These are phyloP conservation scores for Smutsia temminckii DNA, from an alignment of 2,797 vertebrate genomes.

Conservation along the genomic window DNA sequence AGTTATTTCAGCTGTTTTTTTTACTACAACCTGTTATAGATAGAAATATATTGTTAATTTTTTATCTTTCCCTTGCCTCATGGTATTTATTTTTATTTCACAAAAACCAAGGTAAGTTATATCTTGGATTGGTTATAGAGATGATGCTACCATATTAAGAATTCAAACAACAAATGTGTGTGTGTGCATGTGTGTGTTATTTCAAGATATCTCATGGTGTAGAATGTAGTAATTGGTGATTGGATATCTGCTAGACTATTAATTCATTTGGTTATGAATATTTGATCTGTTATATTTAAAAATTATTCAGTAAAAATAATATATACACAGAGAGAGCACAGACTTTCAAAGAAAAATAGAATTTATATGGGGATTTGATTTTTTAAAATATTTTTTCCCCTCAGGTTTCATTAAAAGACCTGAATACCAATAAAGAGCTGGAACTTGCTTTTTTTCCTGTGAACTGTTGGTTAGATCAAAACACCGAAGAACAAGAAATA, in stretches of 20 bases:
- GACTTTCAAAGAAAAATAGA: constrained; percentile 66
- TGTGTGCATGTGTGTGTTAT: not conserved
- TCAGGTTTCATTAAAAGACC: constrained; percentile 69
- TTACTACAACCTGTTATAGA: constrained; percentile 29
- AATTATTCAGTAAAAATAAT: constrained; percentile 75
- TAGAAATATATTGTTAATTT: constrained; percentile 28
- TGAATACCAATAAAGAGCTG: constrained; percentile 45
- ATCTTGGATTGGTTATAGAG: not conserved
- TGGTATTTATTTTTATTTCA: constrained; percentile 26
- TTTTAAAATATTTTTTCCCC: constrained; percentile 48
- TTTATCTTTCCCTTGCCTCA: not conserved
- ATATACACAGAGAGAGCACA: constrained; percentile 56
- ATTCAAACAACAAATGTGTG: not conserved
- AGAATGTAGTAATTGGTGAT: constrained; percentile 26
- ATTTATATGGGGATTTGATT: constrained; percentile 54
- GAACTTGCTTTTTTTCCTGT: constrained; percentile 46
- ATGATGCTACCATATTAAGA: constrained; percentile 10
- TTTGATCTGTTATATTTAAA: constrained; percentile 66
- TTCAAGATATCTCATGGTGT: not conserved
- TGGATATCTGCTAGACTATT: constrained; percentile 27
- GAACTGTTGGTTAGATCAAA: constrained; percentile 7
- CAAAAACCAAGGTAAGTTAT: constrained; percentile 22
- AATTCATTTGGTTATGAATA: constrained; percentile 50
- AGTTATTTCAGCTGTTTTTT: constrained; percentile 27
- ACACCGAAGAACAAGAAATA: constrained; percentile 31